Evolutionary conservation across 2,113 vertebrate species (phyloP), one percentile per base, ranked within the genome.

Genomic region (Delphinapterus leucas): DNA sequence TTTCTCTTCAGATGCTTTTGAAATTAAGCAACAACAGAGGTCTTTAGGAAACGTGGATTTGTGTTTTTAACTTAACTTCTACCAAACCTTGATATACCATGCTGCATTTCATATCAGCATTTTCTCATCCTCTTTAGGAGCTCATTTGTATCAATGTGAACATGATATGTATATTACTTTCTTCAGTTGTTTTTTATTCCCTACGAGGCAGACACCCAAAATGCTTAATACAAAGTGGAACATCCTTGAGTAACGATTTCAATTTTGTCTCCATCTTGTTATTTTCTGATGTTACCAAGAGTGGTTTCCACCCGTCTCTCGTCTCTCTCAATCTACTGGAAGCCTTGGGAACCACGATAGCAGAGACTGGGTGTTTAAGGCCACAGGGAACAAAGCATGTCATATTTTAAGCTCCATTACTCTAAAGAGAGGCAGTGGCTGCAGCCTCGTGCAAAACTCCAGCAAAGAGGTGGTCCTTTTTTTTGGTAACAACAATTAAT

Each of bases 211-310:
- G 44, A 68, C 53, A 79, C 26, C 31, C 31, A 26, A 88, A 49
- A 79, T 73, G 25, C 10, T 53, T 65, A 41, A 74, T 26, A n/a
- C 8, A 47, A 84, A 88, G 13, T 26, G 41, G 44, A 74, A 18
- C 8, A n/a, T 55, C 58, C 68, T 84, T 74, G 5, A 60, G 36
- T 53, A 84, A 65, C 23, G 21, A 33, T 93, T 95, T 95, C 82
- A 65, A 92, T 93, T 82, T 96, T 97, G 95, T 95, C 77, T 97
- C 94, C 80, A 8, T 60, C 94, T 94, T 87, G 47, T 74, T 88
- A 87, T 94, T 80, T 70, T 93, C 88, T 88, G 79, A 53, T 25
- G 33, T 94, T 95, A 85, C 55, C 44, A 49, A 92, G 41, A 70
- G 55, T n/a, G 10, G n/a, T 33, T 93, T 90, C 71, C 49, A 82